Evolutionary conservation across 1,140 invertebrate species (phyloP), one percentile per base, ranked within the genome.

Genomic region (Sogatella furcifera): DNA sequence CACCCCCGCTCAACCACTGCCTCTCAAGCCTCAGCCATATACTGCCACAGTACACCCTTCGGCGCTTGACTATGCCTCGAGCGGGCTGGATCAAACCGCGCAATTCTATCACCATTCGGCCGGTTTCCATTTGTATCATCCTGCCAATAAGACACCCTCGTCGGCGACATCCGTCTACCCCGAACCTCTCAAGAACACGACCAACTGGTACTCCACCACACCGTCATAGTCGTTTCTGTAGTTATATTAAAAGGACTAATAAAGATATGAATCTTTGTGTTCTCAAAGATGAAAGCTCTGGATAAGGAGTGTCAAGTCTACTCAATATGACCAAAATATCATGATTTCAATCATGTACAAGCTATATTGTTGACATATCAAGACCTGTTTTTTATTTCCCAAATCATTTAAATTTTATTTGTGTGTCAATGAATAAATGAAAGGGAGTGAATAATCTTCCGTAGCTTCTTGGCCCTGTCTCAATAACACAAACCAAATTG

Each of bases 21-120:
- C 92, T 1, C 74, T 94, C 14, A 94, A 94, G 72, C 91, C 91
- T n/a, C 90, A 94, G 69, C 86, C 90, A 19, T 92, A 93, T 70
- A 86, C 87, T 52, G 68, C 76, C 44, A 72, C 77, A 59, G 24
- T 28, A 4, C 80, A 77, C 64, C 77, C 77, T 1, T 76, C 77
- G 55, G 76, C 80, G 3, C 73, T 82, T 8, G 81, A 84, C 64
- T 66, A 66, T 46, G 78, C 76, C 62, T 77, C 77, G 68, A 72
- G 74, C 24, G 78, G 78, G 52, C 64, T 82, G 64, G 86, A 90
- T 67, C 88, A 92, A 72, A 82, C 88, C 11, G 21, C 46, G 3
- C 90, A 92, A 70, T 90, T 92, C 68, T 93, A 92, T 74, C 86
- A 85, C 66, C 83, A 85, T 31, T 61, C 64, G 10, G 59, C 89